Conservation (phyloP, 2,113 vertebrate species). For the Colossoma macropomum region DNA sequence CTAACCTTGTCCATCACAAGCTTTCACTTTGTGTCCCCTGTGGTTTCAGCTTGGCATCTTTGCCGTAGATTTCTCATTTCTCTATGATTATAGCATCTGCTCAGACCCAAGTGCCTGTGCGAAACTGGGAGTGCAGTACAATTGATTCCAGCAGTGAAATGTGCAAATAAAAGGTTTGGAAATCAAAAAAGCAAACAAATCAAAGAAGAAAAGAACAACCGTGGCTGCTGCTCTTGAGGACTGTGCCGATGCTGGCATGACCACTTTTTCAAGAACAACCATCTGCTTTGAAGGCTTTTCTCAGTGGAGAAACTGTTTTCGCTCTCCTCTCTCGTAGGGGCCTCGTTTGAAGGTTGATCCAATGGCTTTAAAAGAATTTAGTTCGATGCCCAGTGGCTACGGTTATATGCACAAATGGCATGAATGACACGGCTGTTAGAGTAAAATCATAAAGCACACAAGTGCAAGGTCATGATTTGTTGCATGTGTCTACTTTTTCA, state of each 20-base stretch:
- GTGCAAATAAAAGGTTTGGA: not conserved
- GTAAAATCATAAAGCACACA: not conserved
- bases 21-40: not conserved
- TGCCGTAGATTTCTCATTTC: not conserved
- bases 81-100: not conserved
- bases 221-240: not conserved
- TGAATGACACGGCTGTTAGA: not conserved
- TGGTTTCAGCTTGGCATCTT: not conserved
- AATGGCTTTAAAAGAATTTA: not conserved
- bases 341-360: not conserved
- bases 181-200: not conserved
- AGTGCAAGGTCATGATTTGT: not conserved
- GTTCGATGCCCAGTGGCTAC: not conserved
- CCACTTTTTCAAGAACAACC: not conserved
- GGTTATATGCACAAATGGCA: not conserved
- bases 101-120: not conserved
- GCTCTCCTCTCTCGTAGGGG: not conserved
- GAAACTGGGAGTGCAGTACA: not conserved
- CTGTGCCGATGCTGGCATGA: not conserved
- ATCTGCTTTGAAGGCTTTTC: constrained; percentile 10
- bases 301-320: not conserved
- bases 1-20: not conserved
- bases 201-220: not conserved
- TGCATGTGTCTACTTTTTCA: not conserved
- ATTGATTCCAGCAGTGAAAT: not conserved